Evolutionary conservation across 92 coral and sea anemone species (phyloP).

Genomic region (Porites divaricata): DNA sequence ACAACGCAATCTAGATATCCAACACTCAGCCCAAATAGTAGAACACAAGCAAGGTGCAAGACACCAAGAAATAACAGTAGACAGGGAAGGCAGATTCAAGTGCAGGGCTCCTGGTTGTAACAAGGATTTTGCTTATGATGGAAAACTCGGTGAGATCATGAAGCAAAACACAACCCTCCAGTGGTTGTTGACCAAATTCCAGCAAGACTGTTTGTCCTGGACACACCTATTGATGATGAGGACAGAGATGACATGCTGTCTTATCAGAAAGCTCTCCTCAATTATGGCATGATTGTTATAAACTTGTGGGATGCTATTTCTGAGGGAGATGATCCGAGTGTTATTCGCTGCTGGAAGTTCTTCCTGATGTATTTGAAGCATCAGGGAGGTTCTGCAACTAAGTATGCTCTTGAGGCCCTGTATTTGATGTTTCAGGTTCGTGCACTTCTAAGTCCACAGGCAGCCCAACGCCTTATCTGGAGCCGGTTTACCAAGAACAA

Average conservation of each 20-base stretch:
- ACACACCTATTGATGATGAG: background rate
- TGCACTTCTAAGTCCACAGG: constrained; percentile 74
- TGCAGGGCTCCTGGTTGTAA: constrained; percentile 63
- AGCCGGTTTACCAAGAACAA: constrained; percentile 74
- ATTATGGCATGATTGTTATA: constrained; percentile 71
- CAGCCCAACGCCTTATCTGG: constrained; percentile 81
- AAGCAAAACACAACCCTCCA: constrained; percentile 75
- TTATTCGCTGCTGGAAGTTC: constrained; percentile 73
- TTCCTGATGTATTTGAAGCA: constrained; percentile 73
- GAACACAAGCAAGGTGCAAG: constrained; percentile 2
- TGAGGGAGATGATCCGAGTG: constrained; percentile 73
- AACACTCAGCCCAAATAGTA: background rate
- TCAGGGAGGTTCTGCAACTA: constrained; percentile 59
- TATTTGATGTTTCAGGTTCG: constrained; percentile 76
- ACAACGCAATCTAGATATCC: constrained; percentile 60
- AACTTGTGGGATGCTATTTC: constrained; percentile 64
- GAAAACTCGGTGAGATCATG: constrained; percentile 72
- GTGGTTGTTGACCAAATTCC: constrained; percentile 31
- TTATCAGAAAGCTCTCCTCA: constrained; percentile 72
- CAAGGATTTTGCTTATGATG: constrained; percentile 68
- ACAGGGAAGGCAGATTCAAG: background rate
- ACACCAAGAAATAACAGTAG: constrained; percentile 14
- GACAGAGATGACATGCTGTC: constrained; percentile 75
- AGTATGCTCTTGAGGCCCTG: constrained; percentile 73
- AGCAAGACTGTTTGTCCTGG: constrained; percentile 6